Base-by-base conservation (phyloP, 2,888 invertebrate genomes). In the Stenurella melanura region DNA sequence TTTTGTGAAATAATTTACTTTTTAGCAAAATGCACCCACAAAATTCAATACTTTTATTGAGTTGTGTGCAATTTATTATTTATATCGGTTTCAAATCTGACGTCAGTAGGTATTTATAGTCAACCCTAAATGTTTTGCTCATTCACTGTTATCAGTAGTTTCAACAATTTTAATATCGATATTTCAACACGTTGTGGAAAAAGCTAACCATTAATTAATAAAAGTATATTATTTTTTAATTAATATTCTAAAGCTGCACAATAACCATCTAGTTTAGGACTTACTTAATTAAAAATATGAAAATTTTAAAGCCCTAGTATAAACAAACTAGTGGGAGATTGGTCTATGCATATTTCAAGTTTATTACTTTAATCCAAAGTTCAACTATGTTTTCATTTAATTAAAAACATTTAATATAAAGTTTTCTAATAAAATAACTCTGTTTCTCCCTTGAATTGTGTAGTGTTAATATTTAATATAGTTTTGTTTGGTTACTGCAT, bases 351-450 rank as follows among this genome's bases (percentile, higher is more conserved):
- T 61, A 60, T 34, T 69, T 57, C 18, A 61, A 30, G 63, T 72
- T 72, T 63, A 72, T 30, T 63, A 63, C 50, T 72, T 63, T 63
- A 72, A 72, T 72, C 15, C 26, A 63, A 72, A 72, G 54, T 61
- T 72, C 30, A 60, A 34, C 58, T 54, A 42, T 58, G 58, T 61
- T 70, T 21, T 60, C 56, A 42, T 63, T 72, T 72, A 72, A 72
- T 72, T 72, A 72, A 72, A 72, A 63, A 72, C 56, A 63, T 21
- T 34, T 50, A 63, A 63, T 50, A 63, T 63, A 72, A 72, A 72
- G 50, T 72, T 72, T 63, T 63, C 50, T 63, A 61, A 54, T 63
- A 72, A 72, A 61, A 50, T 54, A 17, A 72, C 72, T 72, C 63
- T 30, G 63, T 72, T 72, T 54, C 54, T 42, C 21, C 12, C 7